Base-by-base conservation (phyloP, 2,113 vertebrate species). In the Entelurus aequoreus region DNA sequence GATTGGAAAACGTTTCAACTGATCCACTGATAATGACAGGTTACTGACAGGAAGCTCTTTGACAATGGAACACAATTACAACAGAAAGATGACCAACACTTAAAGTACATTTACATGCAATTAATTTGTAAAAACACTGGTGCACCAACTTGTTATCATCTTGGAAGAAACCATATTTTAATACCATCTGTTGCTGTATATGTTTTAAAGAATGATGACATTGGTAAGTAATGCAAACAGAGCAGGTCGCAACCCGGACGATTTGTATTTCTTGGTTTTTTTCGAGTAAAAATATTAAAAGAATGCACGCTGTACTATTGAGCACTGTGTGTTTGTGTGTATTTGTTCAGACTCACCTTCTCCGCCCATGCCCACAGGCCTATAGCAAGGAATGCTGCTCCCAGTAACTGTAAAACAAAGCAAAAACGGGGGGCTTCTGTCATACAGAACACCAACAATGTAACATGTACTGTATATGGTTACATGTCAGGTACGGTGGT, bases 281-380 rank as follows among this genome's bases (percentile, higher is more conserved):
- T 19, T 6, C 28, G 21, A 21, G 8, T 60, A 48, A 13, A 56
- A 66, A 63, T 65, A 57, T 35, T 12, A 35, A 8, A 77, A 63
- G 75, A 86, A 86, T 82, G 55, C 72, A 15, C 84, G 65, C 67
- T 79, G 78, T 76, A 81, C 67, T 50, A 48, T n/a, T 52, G 62
- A 61, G 71, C 47, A 63, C 48, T 59, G 47, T 57, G 40, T 55
- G 65, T 71, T 8, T 78, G 60, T 37, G 44, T 67, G 61, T 44
- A 59, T 60, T 60, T 76, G 79, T 82, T 74, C 71, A 66, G 62
- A 70, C 88, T 90, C 89, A 93, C 94, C 94, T 95, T 95, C 83
- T 96, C 94, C 65, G 92, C 91, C 94, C 94, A 96, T 86, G 94
- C 94, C 94, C 94, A 96, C 77, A 96, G 87, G 76, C 92, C 94